Percentiles rank a stretch among this genome's conserved stretches.
These are phyloP conservation scores for Thysanoteuthis rhombus DNA, from an alignment of 2,888 invertebrate species.

Conservation along the genomic window DNA sequence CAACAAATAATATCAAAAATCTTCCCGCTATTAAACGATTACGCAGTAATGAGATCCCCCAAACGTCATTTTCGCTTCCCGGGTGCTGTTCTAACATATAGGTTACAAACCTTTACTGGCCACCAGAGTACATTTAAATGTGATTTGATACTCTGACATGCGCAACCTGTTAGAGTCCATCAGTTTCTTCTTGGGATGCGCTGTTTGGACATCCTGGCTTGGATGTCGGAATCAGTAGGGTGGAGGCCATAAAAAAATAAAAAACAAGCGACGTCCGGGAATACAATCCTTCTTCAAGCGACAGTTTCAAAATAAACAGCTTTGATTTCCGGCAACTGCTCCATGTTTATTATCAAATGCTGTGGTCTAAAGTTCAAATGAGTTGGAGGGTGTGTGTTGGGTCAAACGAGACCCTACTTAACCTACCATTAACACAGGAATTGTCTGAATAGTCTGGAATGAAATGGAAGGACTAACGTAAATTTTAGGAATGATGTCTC, in stretches of 20 bases:
- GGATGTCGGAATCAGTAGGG: not conserved
- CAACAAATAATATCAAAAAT: too few relatives aligned
- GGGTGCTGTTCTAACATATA: not conserved
- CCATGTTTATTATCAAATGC: not conserved
- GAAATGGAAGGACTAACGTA: not conserved
- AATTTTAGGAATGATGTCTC: not conserved
- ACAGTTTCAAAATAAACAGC: not conserved
- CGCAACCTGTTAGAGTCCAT: not conserved
- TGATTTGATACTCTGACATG: not conserved
- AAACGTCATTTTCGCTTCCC: not conserved
- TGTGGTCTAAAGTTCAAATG: not conserved
- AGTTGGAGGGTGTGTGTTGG: not conserved
- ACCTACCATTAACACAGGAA: too few relatives aligned
- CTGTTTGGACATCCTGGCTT: not conserved
- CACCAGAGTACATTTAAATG: not conserved
- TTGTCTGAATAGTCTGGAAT: not conserved
- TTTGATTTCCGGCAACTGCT: not conserved
- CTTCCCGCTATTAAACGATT: not conserved
- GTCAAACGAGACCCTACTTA: too few relatives aligned
- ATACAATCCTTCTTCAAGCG: not conserved
- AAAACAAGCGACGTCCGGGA: not conserved
- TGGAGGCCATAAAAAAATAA: not conserved
- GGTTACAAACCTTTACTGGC: not conserved
- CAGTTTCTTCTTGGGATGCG: not conserved
- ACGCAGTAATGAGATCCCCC: not conserved